Base-by-base conservation (phyloP, 2,113 vertebrate genomes). In the Neopipo cinnamomea region DNA sequence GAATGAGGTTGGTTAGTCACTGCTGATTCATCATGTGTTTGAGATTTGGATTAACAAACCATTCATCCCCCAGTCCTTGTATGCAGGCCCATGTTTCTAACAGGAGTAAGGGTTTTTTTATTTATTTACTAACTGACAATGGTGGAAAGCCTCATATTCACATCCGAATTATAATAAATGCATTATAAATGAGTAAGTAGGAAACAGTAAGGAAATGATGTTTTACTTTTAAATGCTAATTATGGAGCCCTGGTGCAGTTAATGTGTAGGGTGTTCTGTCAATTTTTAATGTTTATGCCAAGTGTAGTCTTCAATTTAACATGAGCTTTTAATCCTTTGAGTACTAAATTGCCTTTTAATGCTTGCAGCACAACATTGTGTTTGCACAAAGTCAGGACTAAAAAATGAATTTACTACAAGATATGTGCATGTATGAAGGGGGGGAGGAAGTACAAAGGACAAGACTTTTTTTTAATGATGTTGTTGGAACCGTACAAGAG, bases 261-360 rank as follows among this genome's bases (percentile, higher is more conserved):
- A 99, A 99, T 99, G 98, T 98, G 98, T 98, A 96, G 98, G 98
- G 98, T 98, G 98, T 98, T 98, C 98, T 98, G 98, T 99, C 98
- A 98, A 99, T 99, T 98, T 99, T 99, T 99, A 98, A 99, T 99
- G 98, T 98, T 98, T 98, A 98, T 98, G 98, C 98, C 98, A 98
- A 99, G 98, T 99, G 98, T 98, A 98, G 98, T 98, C 98, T 99
- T 99, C 98, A 99, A 99, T 99, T 99, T 99, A 99, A 99, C 99
- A 99, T 99, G 98, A 98, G 98, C 98, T 99, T 99, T 99, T 99
- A 99, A 99, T 99, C 98, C 98, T 98, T 98, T 96, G 99, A 99
- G 99, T 98, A 98, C 98, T 98, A 99, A 99, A 99, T 99, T 98
- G 99, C 98, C 99, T 99, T 99, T 99, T 98, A 99, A 99, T 99